Percentiles rank a stretch among this genome's conserved stretches.
phyloP scores from a whole-genome alignment of 1,140 invertebrate species.

The Parasteatoda tepidariorum region DNA sequence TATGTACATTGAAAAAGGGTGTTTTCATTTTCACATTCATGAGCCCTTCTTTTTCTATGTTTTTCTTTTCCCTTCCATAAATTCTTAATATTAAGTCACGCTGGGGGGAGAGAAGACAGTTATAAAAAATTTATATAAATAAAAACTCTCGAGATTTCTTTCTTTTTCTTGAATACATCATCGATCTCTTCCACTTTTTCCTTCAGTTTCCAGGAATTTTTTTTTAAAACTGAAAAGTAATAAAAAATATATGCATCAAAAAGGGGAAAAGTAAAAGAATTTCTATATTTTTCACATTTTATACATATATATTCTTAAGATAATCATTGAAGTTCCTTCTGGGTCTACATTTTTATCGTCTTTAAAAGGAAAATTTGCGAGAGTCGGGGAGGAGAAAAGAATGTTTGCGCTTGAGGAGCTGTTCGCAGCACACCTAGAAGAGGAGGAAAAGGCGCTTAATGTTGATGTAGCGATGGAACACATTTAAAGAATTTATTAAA shows the following conservation, averaged over 20 bases:
- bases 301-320: conserved; percentile 19
- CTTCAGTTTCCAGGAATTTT: background rate
- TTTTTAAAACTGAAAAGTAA: background rate
- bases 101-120: background rate
- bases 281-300: conserved; percentile 9
- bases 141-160: conserved; percentile 18
- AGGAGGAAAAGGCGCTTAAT: background rate
- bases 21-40: background rate
- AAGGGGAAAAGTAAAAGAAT: conserved; percentile 4
- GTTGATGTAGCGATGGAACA: background rate
- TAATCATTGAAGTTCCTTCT: conserved; percentile 23
- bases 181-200: background rate
- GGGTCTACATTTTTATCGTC: conserved; percentile 26
- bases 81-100: conserved; percentile 36
- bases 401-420: conserved; percentile 12
- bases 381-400: background rate
- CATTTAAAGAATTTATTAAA: no score
- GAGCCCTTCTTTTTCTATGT: background rate
- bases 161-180: conserved; percentile 4
- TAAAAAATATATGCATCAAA: conserved; percentile 14
- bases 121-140: conserved; percentile 46
- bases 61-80: conserved; percentile 3
- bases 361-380: conserved; percentile 25
- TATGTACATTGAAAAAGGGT: conserved; percentile 1
- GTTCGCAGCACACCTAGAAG: background rate